Evolutionary conservation across 2,113 vertebrate genomes (phyloP).

Genomic region (Phalacrocorax brasilianus): DNA sequence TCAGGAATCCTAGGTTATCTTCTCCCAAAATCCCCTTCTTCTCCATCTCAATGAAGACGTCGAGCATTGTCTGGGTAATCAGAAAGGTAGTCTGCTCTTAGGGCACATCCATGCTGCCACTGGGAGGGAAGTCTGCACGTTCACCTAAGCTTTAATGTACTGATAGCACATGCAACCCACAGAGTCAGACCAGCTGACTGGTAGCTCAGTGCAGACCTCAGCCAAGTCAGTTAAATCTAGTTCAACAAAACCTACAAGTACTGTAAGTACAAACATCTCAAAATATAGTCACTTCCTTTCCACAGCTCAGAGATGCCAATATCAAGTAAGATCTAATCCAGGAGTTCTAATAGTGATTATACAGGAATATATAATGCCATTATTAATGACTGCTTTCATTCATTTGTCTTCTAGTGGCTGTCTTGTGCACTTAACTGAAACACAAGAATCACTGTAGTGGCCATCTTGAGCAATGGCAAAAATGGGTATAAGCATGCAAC

Average conservation of each 20-base stretch:
- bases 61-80: constrained; percentile 66
- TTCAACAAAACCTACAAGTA: neutral
- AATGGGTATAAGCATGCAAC: neutral
- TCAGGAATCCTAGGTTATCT: constrained; percentile 52
- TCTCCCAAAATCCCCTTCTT: constrained; percentile 66
- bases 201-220: neutral
- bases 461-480: neutral
- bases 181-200: neutral
- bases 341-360: neutral
- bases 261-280: neutral
- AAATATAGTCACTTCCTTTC: neutral
- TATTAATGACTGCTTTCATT: neutral
- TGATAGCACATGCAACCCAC: neutral
- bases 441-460: neutral
- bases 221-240: neutral
- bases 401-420: neutral
- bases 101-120: neutral
- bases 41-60: constrained; percentile 77
- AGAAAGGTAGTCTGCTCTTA: constrained; percentile 28
- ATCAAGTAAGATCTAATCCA: neutral
- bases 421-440: neutral
- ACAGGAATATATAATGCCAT: neutral
- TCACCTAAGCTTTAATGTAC: neutral
- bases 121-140: neutral
- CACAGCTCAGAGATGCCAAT: neutral